phyloP scores from a whole-genome alignment of 2,888 invertebrate genomes.

The Drosophila paucipuncta region DNA sequence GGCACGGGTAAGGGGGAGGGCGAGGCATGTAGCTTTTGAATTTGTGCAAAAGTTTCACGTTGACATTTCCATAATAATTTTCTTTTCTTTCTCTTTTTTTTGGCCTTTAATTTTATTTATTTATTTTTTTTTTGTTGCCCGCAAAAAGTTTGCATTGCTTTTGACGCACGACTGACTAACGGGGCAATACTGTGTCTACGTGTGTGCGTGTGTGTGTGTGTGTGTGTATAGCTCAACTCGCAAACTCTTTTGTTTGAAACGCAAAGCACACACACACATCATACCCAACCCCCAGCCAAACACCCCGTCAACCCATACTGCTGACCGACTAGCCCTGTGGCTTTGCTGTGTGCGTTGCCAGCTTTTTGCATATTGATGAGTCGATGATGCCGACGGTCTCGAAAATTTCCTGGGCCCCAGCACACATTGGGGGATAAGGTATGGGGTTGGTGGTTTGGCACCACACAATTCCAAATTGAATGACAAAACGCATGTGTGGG shows the following conservation, averaged over 20 bases:
- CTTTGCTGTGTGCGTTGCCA: constrained; percentile 29
- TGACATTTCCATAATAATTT: constrained; percentile 80
- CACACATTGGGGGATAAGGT: constrained; percentile 1
- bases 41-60: constrained; percentile 77
- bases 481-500: constrained; percentile 74
- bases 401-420: constrained; percentile 23
- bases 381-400: constrained; percentile 46
- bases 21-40: constrained; percentile 45
- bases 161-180: constrained; percentile 75
- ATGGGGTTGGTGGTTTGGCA: neutral
- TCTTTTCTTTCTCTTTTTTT: constrained; percentile 51
- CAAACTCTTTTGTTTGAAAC: constrained; percentile 46
- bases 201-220: neutral
- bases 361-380: constrained; percentile 74
- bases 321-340: constrained; percentile 19
- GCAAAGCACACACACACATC: neutral
- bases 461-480: constrained; percentile 67
- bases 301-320: neutral
- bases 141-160: constrained; percentile 73
- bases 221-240: neutral
- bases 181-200: constrained; percentile 23
- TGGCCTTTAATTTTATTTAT: constrained; percentile 13
- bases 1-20: neutral
- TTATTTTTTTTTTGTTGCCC: constrained; percentile 19
- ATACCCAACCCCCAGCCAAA: neutral